A percentile compares a stretch with the other conserved stretches of the same genome.
Evolutionary conservation across 2,888 invertebrate species (phyloP).

Genomic region (Megamerina dolium): DNA sequence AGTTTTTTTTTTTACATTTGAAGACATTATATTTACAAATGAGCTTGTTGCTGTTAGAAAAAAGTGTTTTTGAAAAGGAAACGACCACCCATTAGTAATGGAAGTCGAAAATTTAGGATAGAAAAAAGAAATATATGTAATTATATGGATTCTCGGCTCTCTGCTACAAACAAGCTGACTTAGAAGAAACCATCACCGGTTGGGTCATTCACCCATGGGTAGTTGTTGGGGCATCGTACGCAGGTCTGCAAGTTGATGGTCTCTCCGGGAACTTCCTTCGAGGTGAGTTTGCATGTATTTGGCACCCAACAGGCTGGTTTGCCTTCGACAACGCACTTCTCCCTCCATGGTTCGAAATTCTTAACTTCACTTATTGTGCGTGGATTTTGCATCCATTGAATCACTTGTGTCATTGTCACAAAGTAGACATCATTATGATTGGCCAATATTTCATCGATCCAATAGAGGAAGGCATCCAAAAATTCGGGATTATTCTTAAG

Average conservation of each 20-base stretch:
- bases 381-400: slow-evolving; percentile 93
- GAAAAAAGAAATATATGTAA: not conserved
- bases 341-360: slow-evolving; percentile 92
- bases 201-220: slow-evolving; percentile 92
- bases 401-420: slow-evolving; percentile 93
- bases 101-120: not conserved
- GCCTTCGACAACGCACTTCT: slow-evolving; percentile 86
- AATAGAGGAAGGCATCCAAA: slow-evolving; percentile 85
- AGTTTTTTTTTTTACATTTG: not conserved
- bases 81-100: not conserved
- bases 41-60: no score
- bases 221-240: slow-evolving; percentile 87
- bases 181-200: slow-evolving; percentile 71
- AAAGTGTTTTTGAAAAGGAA: no score
- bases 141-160: not conserved
- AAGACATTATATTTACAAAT: slow-evolving; percentile 9
- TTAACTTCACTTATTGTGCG: slow-evolving; percentile 76
- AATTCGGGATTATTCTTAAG: slow-evolving; percentile 88
- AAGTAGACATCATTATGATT: slow-evolving; percentile 90
- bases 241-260: slow-evolving; percentile 91
- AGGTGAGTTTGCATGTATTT: slow-evolving; percentile 83
- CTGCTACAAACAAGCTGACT: slow-evolving; percentile 43
- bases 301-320: slow-evolving; percentile 80
- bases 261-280: slow-evolving; percentile 90
- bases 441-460: slow-evolving; percentile 82